A percentile compares a stretch with the other conserved stretches of the same genome.
Conservation (phyloP, 2,797 vertebrate species). For the Tokudaia tokunoshimensis region DNA sequence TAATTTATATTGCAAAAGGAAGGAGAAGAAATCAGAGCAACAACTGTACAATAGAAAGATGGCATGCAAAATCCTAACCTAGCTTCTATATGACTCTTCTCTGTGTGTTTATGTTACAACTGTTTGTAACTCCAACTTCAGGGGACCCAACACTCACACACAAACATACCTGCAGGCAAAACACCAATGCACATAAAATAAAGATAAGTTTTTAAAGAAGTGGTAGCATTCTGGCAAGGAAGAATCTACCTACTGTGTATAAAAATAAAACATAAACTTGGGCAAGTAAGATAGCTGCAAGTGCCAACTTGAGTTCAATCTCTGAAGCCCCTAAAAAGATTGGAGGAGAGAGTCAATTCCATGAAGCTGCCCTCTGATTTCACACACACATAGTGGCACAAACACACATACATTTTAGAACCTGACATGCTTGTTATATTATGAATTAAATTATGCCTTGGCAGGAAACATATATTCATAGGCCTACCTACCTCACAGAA, state of each 20-base stretch:
- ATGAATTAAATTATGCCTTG: constrained; percentile 4
- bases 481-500: neutral
- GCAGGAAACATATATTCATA: neutral
- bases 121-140: neutral
- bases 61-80: neutral
- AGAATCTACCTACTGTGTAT: neutral
- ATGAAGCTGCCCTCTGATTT: neutral
- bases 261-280: neutral
- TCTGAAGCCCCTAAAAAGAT: neutral
- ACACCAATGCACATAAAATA: neutral
- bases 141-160: neutral
- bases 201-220: neutral
- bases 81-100: neutral
- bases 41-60: neutral
- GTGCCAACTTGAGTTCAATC: neutral
- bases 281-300: neutral
- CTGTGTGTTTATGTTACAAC: neutral
- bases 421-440: neutral
- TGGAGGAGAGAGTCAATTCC: neutral
- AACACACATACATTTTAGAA: neutral
- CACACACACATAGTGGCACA: neutral
- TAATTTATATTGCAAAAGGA: neutral
- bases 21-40: neutral
- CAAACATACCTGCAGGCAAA: neutral
- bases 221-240: neutral